Base-by-base conservation (phyloP, 2,797 vertebrate genomes). In the Avahi laniger region DNA sequence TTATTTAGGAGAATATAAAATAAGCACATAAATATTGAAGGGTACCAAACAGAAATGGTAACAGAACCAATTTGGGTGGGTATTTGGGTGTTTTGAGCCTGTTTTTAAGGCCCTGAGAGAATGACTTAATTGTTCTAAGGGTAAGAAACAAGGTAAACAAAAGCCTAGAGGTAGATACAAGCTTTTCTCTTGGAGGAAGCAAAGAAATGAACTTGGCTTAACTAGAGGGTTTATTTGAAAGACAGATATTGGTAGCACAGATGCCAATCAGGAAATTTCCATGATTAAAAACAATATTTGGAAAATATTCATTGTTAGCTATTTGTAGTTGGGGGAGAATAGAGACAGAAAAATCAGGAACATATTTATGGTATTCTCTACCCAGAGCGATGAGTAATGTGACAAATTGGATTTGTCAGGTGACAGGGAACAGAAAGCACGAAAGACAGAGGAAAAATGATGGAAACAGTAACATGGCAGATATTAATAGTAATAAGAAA, bases 301-400 rank as follows among this genome's bases (percentile, higher is more conserved):
- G 72, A 43, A 86, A 93, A 65, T 93, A 69, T 89, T 82, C 76
- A 33, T 79, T 88, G 65, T 80, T 48, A 83, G n/a, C 28, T 81
- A 1, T 61, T 6, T 61, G 81, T 67, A 87, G n/a, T 10, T 83
- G 73, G 43, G 43, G 50, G 59, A 91, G n/a, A 80, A 28, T 54
- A 73, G 59, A 86, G 79, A 48, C 28, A 75, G 63, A 87, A 87
- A 76, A 76, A 11, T 0, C 10, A 67, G n/a, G 28, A 81, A 50
- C 7, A 1, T 50, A 17, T 18, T 88, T 88, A 10, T 87, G 61
- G 61, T 94, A 59, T 78, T 96, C 76, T 96, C 69, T 80, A 88
- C 54, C 76, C 75, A 89, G 65, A 67, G 11, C 48, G 52, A 57
- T 30, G 57, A 89, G 17, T 2, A 80, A 18, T 78, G 43, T 94